A percentile compares a stretch with the other conserved stretches of the same genome.
Conservation (phyloP, 1,140 invertebrate genomes). For the Sesamia nonagrioides region DNA sequence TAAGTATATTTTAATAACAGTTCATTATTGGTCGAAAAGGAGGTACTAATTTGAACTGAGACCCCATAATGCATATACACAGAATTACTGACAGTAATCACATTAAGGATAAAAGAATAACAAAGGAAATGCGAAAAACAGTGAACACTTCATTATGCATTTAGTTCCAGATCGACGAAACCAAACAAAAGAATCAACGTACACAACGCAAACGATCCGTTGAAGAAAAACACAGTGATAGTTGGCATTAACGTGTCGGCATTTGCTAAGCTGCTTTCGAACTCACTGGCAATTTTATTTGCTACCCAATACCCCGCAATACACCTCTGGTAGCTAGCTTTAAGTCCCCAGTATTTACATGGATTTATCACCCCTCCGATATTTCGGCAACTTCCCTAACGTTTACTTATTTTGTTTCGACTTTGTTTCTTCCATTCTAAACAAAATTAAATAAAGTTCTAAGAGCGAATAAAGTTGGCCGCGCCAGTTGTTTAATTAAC, state of each 20-base stretch:
- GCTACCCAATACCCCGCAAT: conserved; percentile 16
- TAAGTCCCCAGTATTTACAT: conserved; percentile 58
- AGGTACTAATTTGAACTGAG: no score
- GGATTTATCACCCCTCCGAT: conserved; percentile 63
- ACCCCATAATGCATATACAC: background rate
- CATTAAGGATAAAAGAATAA: background rate
- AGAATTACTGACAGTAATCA: background rate
- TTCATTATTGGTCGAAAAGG: no score
- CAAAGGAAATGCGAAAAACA: background rate
- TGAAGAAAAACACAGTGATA: conserved; percentile 9
- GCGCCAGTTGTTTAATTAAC: conserved; percentile 38
- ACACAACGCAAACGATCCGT: conserved; percentile 8
- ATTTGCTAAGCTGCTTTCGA: conserved; percentile 36
- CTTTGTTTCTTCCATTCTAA: conserved; percentile 41
- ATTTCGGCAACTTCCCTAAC: conserved; percentile 53
- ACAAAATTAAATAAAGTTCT: conserved; percentile 39
- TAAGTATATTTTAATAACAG: no score
- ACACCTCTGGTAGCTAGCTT: conserved; percentile 36
- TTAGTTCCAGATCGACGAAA: background rate
- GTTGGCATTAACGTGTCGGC: conserved; percentile 39
- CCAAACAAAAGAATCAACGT: background rate
- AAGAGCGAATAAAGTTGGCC: background rate
- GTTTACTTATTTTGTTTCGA: conserved; percentile 54
- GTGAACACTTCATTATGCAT: conserved; percentile 11
- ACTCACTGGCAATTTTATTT: conserved; percentile 43